phyloP scores from a whole-genome alignment of 2,113 vertebrate species.

The Chunga burmeisteri region DNA sequence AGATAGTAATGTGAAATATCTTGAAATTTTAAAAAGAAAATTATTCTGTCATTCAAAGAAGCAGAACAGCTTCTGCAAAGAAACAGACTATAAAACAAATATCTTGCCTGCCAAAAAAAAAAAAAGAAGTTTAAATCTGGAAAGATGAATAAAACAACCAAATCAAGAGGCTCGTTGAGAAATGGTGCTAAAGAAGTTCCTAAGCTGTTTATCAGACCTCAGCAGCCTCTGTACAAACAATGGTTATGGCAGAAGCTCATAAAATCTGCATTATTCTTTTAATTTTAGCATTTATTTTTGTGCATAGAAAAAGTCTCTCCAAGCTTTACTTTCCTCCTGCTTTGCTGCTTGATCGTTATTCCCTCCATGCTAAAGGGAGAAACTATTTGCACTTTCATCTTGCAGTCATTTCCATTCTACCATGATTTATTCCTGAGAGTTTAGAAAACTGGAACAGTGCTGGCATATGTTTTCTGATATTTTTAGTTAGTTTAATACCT shows the following conservation, averaged over 20 bases:
- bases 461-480: background rate
- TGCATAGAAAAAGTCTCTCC: background rate
- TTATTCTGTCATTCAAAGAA: background rate
- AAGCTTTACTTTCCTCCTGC: background rate
- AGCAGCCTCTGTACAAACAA: constrained; percentile 22
- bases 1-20: background rate
- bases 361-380: background rate
- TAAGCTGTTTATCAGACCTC: constrained; percentile 50
- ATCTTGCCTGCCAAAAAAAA: rapidly evolving
- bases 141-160: background rate
- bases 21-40: background rate
- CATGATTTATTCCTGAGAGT: background rate
- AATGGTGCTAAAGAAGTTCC: background rate
- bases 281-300: constrained; percentile 18
- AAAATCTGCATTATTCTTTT: constrained; percentile 20
- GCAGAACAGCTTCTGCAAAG: background rate
- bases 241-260: constrained; percentile 20
- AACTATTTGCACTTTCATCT: background rate
- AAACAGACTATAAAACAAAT: background rate
- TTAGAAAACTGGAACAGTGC: background rate
- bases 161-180: background rate
- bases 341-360: background rate
- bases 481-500: background rate
- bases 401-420: background rate
- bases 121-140: background rate